phyloP scores from a whole-genome alignment of 2,888 invertebrate genomes.

The Miltochrista miniata region DNA sequence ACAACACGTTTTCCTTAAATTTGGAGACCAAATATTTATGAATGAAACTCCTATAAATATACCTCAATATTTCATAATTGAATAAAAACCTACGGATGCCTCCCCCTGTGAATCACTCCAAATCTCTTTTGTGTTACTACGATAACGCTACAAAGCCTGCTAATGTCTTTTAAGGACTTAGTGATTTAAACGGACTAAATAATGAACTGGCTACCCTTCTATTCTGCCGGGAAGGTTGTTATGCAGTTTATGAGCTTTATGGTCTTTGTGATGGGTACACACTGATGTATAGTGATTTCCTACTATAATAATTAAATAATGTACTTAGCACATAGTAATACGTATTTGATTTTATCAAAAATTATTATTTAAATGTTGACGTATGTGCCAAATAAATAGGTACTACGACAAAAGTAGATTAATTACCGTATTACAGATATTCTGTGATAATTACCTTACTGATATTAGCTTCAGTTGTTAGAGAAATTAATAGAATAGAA shows the following conservation, averaged over 20 bases:
- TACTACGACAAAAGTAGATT: too few species aligned
- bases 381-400: too few species aligned
- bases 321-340: too few species aligned
- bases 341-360: too few species aligned
- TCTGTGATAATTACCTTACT: too few species aligned
- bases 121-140: slow-evolving; percentile 80
- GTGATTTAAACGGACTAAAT: slow-evolving; percentile 84
- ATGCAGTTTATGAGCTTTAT: slow-evolving; percentile 69
- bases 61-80: slow-evolving; percentile 40
- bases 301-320: slow-evolving; percentile 2
- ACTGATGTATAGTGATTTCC: slow-evolving; percentile 14
- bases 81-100: slow-evolving; percentile 60
- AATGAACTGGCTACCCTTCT: slow-evolving; percentile 79
- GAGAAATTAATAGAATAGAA: too few species aligned
- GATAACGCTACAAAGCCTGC: slow-evolving; percentile 81
- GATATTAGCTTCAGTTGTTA: too few species aligned
- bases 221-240: slow-evolving; percentile 41
- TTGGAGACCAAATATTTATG: neutral
- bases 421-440: too few species aligned
- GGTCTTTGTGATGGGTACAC: slow-evolving; percentile 37
- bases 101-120: slow-evolving; percentile 59
- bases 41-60: neutral
- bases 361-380: too few species aligned
- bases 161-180: slow-evolving; percentile 84
- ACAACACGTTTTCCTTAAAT: neutral